These are phyloP conservation scores for Prinia subflava DNA, from an alignment of 2,113 vertebrate genomes.

Conservation along the genomic window DNA sequence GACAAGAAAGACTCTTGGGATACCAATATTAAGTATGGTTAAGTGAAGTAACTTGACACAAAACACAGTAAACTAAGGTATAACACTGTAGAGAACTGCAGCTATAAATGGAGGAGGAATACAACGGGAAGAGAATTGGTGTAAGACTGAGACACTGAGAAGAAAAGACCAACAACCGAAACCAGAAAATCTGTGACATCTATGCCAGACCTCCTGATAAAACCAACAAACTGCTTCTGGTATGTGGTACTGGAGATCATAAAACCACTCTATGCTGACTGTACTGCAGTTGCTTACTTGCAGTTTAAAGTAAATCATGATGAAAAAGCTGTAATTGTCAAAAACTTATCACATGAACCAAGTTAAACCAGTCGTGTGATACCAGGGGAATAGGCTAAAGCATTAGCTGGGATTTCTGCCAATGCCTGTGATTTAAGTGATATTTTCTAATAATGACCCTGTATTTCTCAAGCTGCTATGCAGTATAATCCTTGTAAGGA, in stretches of 20 bases:
- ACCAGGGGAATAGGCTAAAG: neutral
- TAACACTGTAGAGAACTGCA: neutral
- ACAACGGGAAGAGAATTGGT: neutral
- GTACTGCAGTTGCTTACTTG: neutral
- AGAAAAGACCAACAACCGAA: neutral
- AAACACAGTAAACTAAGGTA: neutral
- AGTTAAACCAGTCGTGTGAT: neutral
- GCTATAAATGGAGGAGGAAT: neutral
- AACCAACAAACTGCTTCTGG: neutral
- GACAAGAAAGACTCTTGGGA: neutral
- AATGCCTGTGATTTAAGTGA: neutral
- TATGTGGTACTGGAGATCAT: neutral
- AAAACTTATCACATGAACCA: neutral
- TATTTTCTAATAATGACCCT: neutral
- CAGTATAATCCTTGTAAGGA: conserved; percentile 33
- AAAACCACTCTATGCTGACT: neutral
- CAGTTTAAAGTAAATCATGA: neutral
- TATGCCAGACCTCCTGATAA: neutral
- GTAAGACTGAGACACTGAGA: neutral
- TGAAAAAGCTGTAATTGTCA: neutral
- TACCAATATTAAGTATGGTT: neutral
- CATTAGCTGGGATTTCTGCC: neutral
- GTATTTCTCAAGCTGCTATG: neutral
- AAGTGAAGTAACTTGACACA: neutral
- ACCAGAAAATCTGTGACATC: neutral